phyloP scores from a whole-genome alignment of 2,888 invertebrate species.

The Ennomos fuscantarius region DNA sequence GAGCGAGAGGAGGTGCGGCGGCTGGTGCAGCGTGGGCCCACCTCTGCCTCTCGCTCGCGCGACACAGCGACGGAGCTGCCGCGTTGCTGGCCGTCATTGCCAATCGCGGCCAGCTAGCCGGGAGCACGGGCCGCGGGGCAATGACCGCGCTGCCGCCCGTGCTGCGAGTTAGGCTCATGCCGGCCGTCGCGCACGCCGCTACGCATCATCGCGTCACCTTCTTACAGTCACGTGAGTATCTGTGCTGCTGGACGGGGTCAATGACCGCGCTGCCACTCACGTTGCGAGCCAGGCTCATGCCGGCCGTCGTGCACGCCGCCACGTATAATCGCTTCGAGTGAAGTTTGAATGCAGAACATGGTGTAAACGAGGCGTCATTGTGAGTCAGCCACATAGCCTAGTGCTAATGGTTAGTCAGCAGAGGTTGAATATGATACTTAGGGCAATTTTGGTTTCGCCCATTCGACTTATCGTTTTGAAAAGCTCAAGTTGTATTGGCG shows the following conservation, averaged over 20 bases:
- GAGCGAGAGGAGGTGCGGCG: constrained; percentile 36
- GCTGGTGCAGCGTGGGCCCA: constrained; percentile 47
- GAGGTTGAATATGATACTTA: too few species aligned
- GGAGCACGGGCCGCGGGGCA: constrained; percentile 40
- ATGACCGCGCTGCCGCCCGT: constrained; percentile 46
- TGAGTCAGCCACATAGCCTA: too few species aligned
- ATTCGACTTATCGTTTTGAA: too few species aligned
- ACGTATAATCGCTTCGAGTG: too few species aligned
- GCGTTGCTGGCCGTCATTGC: constrained; percentile 50
- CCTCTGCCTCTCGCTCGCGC: constrained; percentile 46
- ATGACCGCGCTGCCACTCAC: too few species aligned
- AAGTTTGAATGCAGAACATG: too few species aligned
- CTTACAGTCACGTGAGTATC: constrained; percentile 62
- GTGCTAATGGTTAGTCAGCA: too few species aligned
- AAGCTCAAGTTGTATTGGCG: too few species aligned
- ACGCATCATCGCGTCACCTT: constrained; percentile 61
- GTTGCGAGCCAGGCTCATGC: too few species aligned
- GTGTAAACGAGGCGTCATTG: too few species aligned
- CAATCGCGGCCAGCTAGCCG: constrained; percentile 40
- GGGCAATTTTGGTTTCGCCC: too few species aligned
- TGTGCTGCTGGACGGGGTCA: not conserved
- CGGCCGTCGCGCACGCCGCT: constrained; percentile 72
- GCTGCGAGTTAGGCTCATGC: constrained; percentile 55
- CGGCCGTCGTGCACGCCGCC: too few species aligned
- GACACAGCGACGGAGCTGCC: constrained; percentile 44